Percentiles rank a stretch among this genome's conserved stretches.
These are phyloP conservation scores for Microcebus jonahi DNA, from an alignment of 2,113 vertebrate genomes.

Conservation along the genomic window DNA sequence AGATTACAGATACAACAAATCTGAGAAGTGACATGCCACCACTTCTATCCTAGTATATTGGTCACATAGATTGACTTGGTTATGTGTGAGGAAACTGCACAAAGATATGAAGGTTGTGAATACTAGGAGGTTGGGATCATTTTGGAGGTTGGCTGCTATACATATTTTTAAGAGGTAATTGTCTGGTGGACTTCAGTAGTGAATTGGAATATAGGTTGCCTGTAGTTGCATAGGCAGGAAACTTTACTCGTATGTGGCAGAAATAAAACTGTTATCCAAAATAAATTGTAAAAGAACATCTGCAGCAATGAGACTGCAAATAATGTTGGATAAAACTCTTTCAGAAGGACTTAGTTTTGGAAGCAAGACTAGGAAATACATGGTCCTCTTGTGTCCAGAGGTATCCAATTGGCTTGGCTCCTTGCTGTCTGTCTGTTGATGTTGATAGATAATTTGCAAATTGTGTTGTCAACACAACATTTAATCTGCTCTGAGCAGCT, in stretches of 20 bases:
- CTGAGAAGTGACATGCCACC: neutral
- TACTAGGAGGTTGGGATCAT: neutral
- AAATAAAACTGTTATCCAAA: constrained; percentile 50
- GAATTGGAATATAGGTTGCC: neutral
- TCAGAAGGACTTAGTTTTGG: constrained; percentile 55
- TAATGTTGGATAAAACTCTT: constrained; percentile 33
- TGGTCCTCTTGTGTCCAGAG: constrained; percentile 34
- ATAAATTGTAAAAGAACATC: constrained; percentile 50
- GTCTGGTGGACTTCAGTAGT: neutral
- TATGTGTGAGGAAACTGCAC: neutral
- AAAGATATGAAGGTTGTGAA: neutral
- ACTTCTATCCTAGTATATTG: neutral
- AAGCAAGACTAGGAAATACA: constrained; percentile 60
- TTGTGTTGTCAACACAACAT: constrained; percentile 84
- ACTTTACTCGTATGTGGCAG: neutral
- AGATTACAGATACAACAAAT: neutral
- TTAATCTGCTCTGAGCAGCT: constrained; percentile 85
- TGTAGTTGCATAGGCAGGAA: neutral
- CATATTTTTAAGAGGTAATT: neutral
- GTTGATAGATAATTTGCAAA: constrained; percentile 86
- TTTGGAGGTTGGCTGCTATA: neutral
- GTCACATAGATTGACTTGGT: neutral
- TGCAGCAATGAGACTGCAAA: neutral
- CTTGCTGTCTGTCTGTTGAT: constrained; percentile 71
- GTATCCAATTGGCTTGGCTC: constrained; percentile 60